These are phyloP conservation scores for Parnassius smintheus DNA, from an alignment of 2,888 invertebrate species.

Conservation along the genomic window DNA sequence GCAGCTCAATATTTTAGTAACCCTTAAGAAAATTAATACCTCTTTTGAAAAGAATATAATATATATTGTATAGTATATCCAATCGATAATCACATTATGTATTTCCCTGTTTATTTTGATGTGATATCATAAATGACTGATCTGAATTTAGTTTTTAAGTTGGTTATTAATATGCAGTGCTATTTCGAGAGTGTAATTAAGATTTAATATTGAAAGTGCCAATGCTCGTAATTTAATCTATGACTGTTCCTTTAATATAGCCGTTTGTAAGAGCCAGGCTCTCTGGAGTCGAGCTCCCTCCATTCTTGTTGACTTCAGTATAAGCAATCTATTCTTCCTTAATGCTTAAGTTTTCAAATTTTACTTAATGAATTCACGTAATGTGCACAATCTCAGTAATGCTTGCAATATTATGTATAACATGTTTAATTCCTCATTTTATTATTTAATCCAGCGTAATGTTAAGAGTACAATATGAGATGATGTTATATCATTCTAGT, in stretches of 20 bases:
- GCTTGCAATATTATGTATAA: slow-evolving; percentile 80
- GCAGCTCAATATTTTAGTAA: slow-evolving; percentile 82
- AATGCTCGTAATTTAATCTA: slow-evolving; percentile 81
- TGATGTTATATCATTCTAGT: slow-evolving; percentile 81
- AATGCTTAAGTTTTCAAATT: slow-evolving; percentile 56
- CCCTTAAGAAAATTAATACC: slow-evolving; percentile 81
- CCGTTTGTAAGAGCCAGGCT: slow-evolving; percentile 47
- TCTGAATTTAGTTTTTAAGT: slow-evolving; percentile 83
- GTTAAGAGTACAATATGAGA: slow-evolving; percentile 82
- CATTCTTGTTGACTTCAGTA: slow-evolving; percentile 57
- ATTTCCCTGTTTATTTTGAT: slow-evolving; percentile 82
- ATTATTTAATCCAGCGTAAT: slow-evolving; percentile 77
- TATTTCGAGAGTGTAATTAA: slow-evolving; percentile 80
- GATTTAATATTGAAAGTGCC: slow-evolving; percentile 81
- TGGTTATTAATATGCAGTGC: slow-evolving; percentile 81
- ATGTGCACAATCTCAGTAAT: slow-evolving; percentile 81
- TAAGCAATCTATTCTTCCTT: slow-evolving; percentile 61
- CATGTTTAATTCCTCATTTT: slow-evolving; percentile 68
- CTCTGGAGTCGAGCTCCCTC: slow-evolving; percentile 28
- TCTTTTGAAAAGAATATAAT: slow-evolving; percentile 79
- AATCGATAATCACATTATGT: slow-evolving; percentile 77
- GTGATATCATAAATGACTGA: slow-evolving; percentile 84
- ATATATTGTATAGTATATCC: slow-evolving; percentile 75
- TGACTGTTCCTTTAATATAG: slow-evolving; percentile 77
- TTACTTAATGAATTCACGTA: slow-evolving; percentile 65